Evolutionary conservation across 2,113 vertebrate genomes (phyloP).

Genomic region (Ammodytes marinus): DNA sequence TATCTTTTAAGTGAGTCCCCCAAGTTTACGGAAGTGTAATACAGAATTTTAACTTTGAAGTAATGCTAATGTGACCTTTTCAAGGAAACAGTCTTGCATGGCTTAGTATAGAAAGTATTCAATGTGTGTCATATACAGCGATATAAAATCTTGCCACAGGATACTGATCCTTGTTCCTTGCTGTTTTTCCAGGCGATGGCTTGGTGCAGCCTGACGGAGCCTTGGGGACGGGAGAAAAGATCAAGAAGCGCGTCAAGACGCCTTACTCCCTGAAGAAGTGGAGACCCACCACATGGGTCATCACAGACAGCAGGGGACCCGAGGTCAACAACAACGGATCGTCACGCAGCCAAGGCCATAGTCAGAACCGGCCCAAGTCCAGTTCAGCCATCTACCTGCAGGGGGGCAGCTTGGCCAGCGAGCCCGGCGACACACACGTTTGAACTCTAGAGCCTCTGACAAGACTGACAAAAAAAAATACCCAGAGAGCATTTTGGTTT

Average conservation of each 20-base stretch:
- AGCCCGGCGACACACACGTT: slow-evolving; percentile 89
- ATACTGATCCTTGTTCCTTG: slow-evolving; percentile 24
- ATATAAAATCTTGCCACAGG: neutral
- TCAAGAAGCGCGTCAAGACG: slow-evolving; percentile 98
- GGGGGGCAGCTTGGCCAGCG: slow-evolving; percentile 89
- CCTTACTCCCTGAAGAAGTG: slow-evolving; percentile 97
- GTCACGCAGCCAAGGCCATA: slow-evolving; percentile 49
- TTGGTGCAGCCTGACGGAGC: slow-evolving; percentile 86
- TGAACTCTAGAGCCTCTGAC: slow-evolving; percentile 80
- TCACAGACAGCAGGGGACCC: slow-evolving; percentile 90
- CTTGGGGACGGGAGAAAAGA: slow-evolving; percentile 93
- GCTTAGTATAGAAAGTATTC: neutral
- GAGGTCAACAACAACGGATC: slow-evolving; percentile 87
- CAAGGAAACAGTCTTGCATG: neutral
- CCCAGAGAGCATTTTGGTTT: slow-evolving; percentile 40
- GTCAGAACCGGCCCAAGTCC: slow-evolving; percentile 89
- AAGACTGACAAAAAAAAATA: slow-evolving; percentile 27
- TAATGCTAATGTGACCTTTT: neutral
- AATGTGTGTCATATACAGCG: neutral
- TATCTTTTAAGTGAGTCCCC: neutral
- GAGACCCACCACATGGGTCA: slow-evolving; percentile 97
- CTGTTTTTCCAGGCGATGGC: slow-evolving; percentile 86
- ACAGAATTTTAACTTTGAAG: neutral
- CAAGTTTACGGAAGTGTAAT: neutral
- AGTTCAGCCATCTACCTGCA: slow-evolving; percentile 94